A percentile compares a stretch with the other conserved stretches of the same genome.
Conservation (phyloP, 64 coral and sea anemone species). For the Pocillopora verrucosa region DNA sequence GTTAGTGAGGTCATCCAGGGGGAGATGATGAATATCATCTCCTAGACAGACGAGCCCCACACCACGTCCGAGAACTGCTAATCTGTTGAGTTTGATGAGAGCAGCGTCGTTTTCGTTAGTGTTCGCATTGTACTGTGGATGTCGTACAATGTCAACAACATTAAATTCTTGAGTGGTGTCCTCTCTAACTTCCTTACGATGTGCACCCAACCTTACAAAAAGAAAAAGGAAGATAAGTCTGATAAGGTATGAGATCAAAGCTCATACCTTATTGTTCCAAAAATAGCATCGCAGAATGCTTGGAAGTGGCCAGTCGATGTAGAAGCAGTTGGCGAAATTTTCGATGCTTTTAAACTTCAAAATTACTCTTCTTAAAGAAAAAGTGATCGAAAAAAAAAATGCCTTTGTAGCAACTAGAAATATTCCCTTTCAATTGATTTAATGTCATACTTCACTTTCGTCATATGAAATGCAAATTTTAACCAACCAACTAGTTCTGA, state of each 20-base stretch:
- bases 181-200: background rate
- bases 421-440: too few species aligned
- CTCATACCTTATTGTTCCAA: background rate
- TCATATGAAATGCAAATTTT: too few species aligned
- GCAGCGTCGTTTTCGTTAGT: slow-evolving; percentile 30
- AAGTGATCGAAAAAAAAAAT: too few species aligned
- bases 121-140: background rate
- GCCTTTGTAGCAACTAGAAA: too few species aligned
- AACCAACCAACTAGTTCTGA: too few species aligned
- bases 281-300: too few species aligned
- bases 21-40: slow-evolving; percentile 7
- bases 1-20: slow-evolving; percentile 5
- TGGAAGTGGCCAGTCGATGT: too few species aligned
- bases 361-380: too few species aligned
- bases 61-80: background rate
- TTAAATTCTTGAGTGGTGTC: slow-evolving; percentile 11
- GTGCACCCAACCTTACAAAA: slow-evolving; percentile 7
- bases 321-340: too few species aligned
- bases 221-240: background rate
- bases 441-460: too few species aligned
- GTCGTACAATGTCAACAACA: background rate
- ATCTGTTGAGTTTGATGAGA: slow-evolving; percentile 4
- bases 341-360: too few species aligned
- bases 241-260: background rate
- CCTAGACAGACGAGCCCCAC: slow-evolving; percentile 29